phyloP scores from a whole-genome alignment of 53 echinoderm and acorn worm species.

The Antedon mediterranea region DNA sequence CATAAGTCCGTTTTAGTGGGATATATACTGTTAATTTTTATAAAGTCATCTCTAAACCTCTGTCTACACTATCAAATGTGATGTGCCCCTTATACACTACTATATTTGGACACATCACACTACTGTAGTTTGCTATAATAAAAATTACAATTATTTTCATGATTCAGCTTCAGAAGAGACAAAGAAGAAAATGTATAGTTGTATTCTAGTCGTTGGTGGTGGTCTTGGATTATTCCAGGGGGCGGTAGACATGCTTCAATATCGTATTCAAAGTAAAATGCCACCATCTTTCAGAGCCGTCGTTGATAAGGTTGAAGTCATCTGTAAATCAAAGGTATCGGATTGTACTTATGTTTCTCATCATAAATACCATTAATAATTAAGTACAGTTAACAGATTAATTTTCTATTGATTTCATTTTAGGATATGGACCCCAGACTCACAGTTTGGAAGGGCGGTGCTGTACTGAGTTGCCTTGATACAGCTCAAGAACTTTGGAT shows the following conservation, averaged over 20 bases:
- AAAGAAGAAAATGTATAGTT: constrained; percentile 98
- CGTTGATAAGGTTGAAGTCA: constrained; percentile 86
- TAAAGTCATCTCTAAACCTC: too few species aligned
- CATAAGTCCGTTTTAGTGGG: too few species aligned
- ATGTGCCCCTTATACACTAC: too few species aligned
- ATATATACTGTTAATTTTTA: too few species aligned
- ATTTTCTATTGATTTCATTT: neutral
- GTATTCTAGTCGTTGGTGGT: constrained; percentile 86
- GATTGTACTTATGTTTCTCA: too few species aligned
- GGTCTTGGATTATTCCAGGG: constrained; percentile 86
- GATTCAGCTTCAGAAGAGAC: constrained; percentile 80
- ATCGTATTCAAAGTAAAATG: constrained; percentile 72
- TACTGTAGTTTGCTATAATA: too few species aligned
- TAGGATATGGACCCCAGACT: constrained; percentile 86
- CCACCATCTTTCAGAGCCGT: constrained; percentile 64
- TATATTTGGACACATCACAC: too few species aligned
- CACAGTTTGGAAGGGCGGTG: constrained; percentile 94
- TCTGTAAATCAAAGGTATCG: constrained; percentile 93
- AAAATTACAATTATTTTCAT: neutral
- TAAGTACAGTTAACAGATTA: too few species aligned
- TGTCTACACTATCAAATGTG: too few species aligned
- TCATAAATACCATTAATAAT: too few species aligned
- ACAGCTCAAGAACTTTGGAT: constrained; percentile 97
- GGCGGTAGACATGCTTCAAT: constrained; percentile 71
- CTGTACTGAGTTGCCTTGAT: constrained; percentile 75